Evolutionary conservation across 2,888 invertebrate genomes (phyloP).

Genomic region (Oscheius sp.): DNA sequence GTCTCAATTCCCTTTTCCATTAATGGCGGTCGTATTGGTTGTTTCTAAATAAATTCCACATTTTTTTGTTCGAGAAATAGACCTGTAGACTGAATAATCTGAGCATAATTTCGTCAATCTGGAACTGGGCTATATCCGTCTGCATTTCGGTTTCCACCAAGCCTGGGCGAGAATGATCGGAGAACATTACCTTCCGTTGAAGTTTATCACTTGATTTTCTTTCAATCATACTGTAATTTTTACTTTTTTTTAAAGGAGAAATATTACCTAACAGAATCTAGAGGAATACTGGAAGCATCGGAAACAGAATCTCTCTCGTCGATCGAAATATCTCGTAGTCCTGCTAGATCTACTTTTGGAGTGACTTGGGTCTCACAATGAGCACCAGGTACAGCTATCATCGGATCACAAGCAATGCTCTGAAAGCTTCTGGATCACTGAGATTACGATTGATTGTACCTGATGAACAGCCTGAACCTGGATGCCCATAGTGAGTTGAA

Average conservation of each 20-base stretch:
- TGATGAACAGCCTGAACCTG: conserved; percentile 40
- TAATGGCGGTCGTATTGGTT: conserved; percentile 40
- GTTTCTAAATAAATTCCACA: conserved; percentile 38
- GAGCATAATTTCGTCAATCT: conserved; percentile 61
- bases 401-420: conserved; percentile 59
- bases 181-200: conserved; percentile 28
- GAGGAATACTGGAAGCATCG: conserved; percentile 64
- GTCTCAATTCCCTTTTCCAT: conserved; percentile 21
- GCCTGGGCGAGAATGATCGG: conserved; percentile 10
- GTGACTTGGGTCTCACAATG: conserved; percentile 21
- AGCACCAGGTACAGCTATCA: conserved; percentile 26
- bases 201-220: conserved; percentile 15
- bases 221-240: conserved; percentile 16
- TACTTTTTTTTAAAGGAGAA: background rate
- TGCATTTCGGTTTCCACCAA: conserved; percentile 36
- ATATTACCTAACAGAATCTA: conserved; percentile 60
- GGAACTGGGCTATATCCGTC: conserved; percentile 65
- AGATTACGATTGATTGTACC: background rate
- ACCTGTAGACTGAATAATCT: conserved; percentile 51
- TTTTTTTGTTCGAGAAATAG: no score
- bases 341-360: conserved; percentile 7
- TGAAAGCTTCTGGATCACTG: conserved; percentile 33
- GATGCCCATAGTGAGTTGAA: conserved; percentile 29
- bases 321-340: conserved; percentile 1
- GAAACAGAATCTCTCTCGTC: conserved; percentile 57